Percentiles rank a stretch among this genome's conserved stretches.
Evolutionary conservation across 1,140 invertebrate genomes (phyloP).

Genomic region (Anastrepha ludens): DNA sequence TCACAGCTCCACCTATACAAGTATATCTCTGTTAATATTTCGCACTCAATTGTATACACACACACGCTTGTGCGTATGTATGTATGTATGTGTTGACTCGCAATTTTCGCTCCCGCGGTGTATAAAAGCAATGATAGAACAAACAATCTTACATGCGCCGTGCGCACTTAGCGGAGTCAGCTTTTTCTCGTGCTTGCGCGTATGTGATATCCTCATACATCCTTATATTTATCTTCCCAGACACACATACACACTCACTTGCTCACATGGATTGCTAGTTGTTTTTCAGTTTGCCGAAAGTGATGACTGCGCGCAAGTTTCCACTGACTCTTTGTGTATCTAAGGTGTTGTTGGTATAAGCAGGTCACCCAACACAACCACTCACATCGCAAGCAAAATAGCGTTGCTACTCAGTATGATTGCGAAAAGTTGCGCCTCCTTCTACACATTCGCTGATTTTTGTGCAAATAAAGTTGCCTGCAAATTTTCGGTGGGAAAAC

Average conservation of each 20-base stretch:
- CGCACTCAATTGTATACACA: too few species aligned
- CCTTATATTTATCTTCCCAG: background rate
- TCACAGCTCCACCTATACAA: too few species aligned
- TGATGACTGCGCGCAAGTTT: slow-evolving; percentile 12
- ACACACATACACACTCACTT: background rate
- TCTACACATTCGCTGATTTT: background rate
- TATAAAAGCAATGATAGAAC: background rate
- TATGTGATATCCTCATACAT: background rate
- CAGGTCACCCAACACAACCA: too few species aligned
- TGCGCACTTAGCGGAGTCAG: slow-evolving; percentile 21
- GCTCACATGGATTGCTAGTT: background rate
- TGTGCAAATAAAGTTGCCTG: background rate
- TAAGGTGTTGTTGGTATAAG: background rate
- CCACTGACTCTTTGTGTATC: slow-evolving; percentile 27
- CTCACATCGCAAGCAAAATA: too few species aligned
- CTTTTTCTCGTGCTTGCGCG: background rate
- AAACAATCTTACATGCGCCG: background rate
- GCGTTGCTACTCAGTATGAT: too few species aligned
- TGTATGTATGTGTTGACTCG: too few species aligned
- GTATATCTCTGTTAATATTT: too few species aligned
- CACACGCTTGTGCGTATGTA: too few species aligned
- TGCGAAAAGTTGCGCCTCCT: too few species aligned
- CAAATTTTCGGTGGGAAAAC: background rate
- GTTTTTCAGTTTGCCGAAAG: background rate
- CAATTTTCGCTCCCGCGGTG: too few species aligned